A percentile compares a stretch with the other conserved stretches of the same genome.
Conservation (phyloP, 2,113 vertebrate genomes). For the Lucifuga dentata region DNA sequence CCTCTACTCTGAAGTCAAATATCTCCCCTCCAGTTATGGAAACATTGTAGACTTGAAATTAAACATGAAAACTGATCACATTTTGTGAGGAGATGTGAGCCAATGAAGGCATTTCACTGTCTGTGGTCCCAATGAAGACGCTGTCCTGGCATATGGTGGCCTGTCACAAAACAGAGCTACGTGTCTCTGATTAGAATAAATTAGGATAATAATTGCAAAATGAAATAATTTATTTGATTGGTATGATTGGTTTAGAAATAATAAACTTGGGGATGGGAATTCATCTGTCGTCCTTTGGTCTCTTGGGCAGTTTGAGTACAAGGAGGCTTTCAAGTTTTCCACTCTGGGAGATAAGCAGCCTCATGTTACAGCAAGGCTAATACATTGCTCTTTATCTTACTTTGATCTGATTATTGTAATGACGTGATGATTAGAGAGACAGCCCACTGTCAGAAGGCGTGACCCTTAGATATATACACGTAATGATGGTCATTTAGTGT, state of each 20-base stretch:
- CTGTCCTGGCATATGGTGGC: slow-evolving; percentile 53
- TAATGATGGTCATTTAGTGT: slow-evolving; percentile 62
- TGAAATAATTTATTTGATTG: slow-evolving; percentile 59
- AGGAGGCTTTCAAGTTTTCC: slow-evolving; percentile 52
- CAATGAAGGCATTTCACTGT: slow-evolving; percentile 44
- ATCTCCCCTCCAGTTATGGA: slow-evolving; percentile 29
- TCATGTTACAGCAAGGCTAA: slow-evolving; percentile 55
- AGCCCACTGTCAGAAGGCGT: slow-evolving; percentile 54
- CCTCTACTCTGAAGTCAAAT: background rate
- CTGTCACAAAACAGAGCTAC: slow-evolving; percentile 51
- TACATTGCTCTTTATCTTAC: slow-evolving; percentile 61
- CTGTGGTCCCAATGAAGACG: slow-evolving; percentile 40
- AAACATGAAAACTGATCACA: slow-evolving; percentile 24
- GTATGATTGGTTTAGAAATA: slow-evolving; percentile 50
- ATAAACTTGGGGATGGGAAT: slow-evolving; percentile 42
- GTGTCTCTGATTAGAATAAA: slow-evolving; percentile 62
- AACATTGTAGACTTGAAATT: background rate
- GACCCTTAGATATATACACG: slow-evolving; percentile 57
- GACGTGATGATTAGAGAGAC: slow-evolving; percentile 62
- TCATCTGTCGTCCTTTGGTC: slow-evolving; percentile 51
- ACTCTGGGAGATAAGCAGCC: slow-evolving; percentile 37
- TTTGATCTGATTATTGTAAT: slow-evolving; percentile 67
- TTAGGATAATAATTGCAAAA: slow-evolving; percentile 55
- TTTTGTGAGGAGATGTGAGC: slow-evolving; percentile 29
- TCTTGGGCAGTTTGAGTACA: slow-evolving; percentile 48